These are phyloP conservation scores for Natator depressus DNA, from an alignment of 2,113 vertebrate species.

Conservation along the genomic window DNA sequence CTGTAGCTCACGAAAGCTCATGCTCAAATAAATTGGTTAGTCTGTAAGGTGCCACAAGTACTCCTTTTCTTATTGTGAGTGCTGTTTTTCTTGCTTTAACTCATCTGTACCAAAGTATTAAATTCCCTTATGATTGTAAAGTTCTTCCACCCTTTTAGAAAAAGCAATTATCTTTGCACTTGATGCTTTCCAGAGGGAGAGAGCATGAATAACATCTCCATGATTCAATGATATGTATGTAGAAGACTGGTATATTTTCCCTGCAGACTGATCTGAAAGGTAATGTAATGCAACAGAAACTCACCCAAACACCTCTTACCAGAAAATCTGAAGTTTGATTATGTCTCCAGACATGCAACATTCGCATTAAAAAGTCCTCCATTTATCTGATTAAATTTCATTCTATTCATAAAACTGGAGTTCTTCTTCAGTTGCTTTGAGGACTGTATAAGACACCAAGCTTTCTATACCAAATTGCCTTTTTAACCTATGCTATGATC, in stretches of 20 bases:
- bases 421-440: neutral
- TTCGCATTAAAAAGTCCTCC: neutral
- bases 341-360: neutral
- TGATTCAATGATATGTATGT: neutral
- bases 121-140: neutral
- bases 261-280: neutral
- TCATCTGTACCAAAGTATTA: neutral
- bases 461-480: neutral
- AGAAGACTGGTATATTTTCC: neutral
- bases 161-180: neutral
- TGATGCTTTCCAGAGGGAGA: neutral
- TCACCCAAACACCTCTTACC: neutral
- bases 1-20: too few relatives aligned
- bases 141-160: neutral
- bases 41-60: too few relatives aligned
- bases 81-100: neutral
- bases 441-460: neutral
- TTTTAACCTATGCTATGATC: neutral
- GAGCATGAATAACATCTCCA: neutral
- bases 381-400: conserved; percentile 23
- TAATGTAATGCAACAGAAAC: neutral
- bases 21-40: too few relatives aligned
- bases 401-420: neutral
- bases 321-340: neutral
- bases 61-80: neutral